phyloP scores from a whole-genome alignment of 1,140 invertebrate species.

The Drosophila repletoides region DNA sequence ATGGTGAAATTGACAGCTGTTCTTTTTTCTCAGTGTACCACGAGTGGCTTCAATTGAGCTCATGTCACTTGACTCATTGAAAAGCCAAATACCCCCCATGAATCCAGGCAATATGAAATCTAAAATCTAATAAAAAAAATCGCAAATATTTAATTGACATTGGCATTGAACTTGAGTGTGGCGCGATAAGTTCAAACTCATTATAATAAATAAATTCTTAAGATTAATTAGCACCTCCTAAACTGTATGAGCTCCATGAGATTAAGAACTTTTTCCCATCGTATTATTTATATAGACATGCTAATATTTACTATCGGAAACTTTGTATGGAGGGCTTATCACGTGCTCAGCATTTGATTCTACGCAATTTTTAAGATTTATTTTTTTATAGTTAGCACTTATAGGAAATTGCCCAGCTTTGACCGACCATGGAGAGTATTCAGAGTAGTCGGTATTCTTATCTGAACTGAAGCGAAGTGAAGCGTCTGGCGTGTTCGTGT shows the following conservation, averaged over 20 bases:
- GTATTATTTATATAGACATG: neutral
- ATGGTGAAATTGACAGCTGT: too few relatives aligned
- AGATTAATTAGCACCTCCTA: constrained; percentile 46
- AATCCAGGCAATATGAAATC: neutral
- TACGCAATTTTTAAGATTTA: neutral
- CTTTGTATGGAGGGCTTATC: neutral
- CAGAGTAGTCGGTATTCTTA: neutral
- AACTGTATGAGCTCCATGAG: too few relatives aligned
- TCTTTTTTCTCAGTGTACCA: too few relatives aligned
- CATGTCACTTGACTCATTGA: neutral
- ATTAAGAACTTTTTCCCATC: constrained; percentile 40
- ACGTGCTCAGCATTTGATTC: neutral
- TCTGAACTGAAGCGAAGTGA: too few relatives aligned
- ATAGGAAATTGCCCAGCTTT: too few relatives aligned
- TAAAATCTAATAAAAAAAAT: too few relatives aligned
- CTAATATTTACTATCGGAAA: neutral
- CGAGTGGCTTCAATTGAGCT: constrained; percentile 1
- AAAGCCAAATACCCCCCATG: neutral
- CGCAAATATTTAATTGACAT: constrained; percentile 20
- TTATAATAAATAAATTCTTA: constrained; percentile 21
- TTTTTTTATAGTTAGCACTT: neutral
- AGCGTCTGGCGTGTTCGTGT: neutral
- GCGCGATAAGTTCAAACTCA: constrained; percentile 13
- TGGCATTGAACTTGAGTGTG: constrained; percentile 39
- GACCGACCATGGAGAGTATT: too few relatives aligned